Percentiles rank a stretch among this genome's conserved stretches.
Evolutionary conservation across 1,140 invertebrate species (phyloP).

Genomic region (Eumeta japonica): DNA sequence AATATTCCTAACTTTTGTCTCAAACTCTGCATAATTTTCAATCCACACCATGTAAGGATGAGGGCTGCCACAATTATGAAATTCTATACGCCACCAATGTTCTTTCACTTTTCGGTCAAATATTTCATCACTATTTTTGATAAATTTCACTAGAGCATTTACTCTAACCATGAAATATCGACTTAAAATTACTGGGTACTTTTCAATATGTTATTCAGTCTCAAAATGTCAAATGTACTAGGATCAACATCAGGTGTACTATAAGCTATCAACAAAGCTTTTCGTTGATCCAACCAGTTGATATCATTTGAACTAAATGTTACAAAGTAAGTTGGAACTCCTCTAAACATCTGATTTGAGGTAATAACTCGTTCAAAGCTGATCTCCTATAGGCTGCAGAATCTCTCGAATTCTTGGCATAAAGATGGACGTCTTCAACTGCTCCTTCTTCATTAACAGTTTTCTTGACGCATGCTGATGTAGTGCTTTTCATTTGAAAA

Average conservation of each 20-base stretch:
- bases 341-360: conserved; percentile 20
- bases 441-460: conserved; percentile 21
- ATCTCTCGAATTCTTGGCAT: conserved; percentile 25
- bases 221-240: conserved; percentile 17
- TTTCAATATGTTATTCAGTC: conserved; percentile 23
- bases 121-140: conserved; percentile 13
- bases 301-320: conserved; percentile 38
- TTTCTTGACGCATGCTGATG: conserved; percentile 23
- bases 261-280: conserved; percentile 26
- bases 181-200: too few relatives aligned
- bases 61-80: conserved; percentile 21
- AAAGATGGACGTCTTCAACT: conserved; percentile 24
- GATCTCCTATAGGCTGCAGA: conserved; percentile 24
- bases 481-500: conserved; percentile 25
- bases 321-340: conserved; percentile 26
- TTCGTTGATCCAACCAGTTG: too few relatives aligned
- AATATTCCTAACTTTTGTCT: conserved; percentile 11
- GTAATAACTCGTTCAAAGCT: conserved; percentile 17
- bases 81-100: too few relatives aligned
- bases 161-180: too few relatives aligned
- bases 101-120: conserved; percentile 18
- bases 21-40: conserved; percentile 12
- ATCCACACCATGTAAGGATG: conserved; percentile 21
- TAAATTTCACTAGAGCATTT: too few relatives aligned
- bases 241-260: conserved; percentile 23